Percentiles rank a stretch among this genome's conserved stretches.
phyloP scores from a whole-genome alignment of 37 sponge, comb jelly and placozoan species.

The Bolinopsis microptera region DNA sequence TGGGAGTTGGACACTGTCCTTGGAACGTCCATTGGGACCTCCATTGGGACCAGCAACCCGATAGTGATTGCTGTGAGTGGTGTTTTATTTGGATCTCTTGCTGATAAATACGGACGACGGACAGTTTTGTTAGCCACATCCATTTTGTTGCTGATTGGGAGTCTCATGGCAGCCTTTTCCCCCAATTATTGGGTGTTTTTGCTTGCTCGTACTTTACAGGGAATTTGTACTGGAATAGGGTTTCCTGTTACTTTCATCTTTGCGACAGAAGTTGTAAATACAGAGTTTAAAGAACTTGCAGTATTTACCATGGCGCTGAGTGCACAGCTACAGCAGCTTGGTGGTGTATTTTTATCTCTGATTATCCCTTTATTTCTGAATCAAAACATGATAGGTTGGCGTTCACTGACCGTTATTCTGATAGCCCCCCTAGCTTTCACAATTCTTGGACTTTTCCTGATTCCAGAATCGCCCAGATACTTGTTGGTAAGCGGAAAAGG shows the following conservation, averaged over 20 bases:
- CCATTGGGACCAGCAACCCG: background rate
- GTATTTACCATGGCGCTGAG: background rate
- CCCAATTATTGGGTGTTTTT: background rate
- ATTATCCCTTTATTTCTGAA: background rate
- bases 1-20: background rate
- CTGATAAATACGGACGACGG: background rate
- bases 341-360: background rate
- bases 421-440: background rate
- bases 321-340: background rate
- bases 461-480: background rate
- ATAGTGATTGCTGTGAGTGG: background rate
- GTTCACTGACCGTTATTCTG: background rate
- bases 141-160: background rate
- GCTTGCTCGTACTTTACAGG: background rate
- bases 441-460: background rate
- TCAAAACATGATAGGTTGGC: background rate
- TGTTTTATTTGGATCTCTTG: background rate
- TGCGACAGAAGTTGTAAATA: background rate
- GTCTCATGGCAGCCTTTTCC: background rate
- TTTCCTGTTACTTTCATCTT: background rate
- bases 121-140: background rate
- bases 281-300: background rate
- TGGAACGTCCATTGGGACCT: background rate
- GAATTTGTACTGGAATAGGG: background rate
- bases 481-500: background rate